These are phyloP conservation scores for Drosophila niveifrons DNA, from an alignment of 2,888 invertebrate genomes.

Conservation along the genomic window DNA sequence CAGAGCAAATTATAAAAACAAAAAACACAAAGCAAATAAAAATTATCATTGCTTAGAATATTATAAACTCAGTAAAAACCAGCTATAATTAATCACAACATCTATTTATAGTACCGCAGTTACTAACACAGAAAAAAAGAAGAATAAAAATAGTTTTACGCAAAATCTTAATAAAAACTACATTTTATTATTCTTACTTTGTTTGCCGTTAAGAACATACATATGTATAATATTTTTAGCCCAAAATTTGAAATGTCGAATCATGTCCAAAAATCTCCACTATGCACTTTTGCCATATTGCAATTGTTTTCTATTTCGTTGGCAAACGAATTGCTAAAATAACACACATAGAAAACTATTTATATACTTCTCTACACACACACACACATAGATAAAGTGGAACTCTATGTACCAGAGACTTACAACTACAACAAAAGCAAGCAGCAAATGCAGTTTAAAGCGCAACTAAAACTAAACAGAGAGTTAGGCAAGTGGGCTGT, in stretches of 20 bases:
- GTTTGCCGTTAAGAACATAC: no score
- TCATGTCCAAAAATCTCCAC: conserved; percentile 19
- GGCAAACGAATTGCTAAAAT: conserved; percentile 66
- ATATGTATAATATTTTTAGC: no score
- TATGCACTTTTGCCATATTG: conserved; percentile 28
- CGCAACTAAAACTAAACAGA: conserved; percentile 78
- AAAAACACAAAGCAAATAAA: no score
- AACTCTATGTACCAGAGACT: conserved; percentile 60
- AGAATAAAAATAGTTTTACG: no score
- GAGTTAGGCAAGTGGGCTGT: conserved; percentile 41
- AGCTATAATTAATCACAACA: no score
- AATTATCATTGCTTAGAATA: no score
- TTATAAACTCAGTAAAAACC: no score
- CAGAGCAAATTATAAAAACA: neutral
- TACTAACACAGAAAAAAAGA: no score
- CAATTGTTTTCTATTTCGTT: conserved; percentile 69
- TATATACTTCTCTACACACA: conserved; percentile 22
- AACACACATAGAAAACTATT: conserved; percentile 25
- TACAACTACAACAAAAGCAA: conserved; percentile 60
- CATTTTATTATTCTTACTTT: no score
- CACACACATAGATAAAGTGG: conserved; percentile 16
- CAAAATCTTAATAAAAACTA: no score
- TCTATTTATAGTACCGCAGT: no score
- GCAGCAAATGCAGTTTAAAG: conserved; percentile 72
- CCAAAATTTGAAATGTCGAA: neutral